Evolutionary conservation across 2,888 invertebrate species (phyloP).

Genomic region (Clostera curtula): DNA sequence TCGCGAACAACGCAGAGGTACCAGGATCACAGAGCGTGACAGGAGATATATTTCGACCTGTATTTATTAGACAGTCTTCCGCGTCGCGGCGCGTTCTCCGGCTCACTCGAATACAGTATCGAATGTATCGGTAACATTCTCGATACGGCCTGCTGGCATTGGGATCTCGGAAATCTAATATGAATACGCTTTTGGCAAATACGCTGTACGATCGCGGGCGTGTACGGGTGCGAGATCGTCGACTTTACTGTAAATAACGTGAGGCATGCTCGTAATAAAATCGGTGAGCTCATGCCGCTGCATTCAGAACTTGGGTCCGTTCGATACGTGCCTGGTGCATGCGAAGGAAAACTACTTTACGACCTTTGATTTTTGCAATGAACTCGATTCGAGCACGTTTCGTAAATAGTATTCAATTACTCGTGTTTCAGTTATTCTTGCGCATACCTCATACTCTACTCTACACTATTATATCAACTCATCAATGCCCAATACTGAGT

Average conservation of each 20-base stretch:
- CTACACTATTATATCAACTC: too few relatives aligned
- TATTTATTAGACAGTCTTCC: slow-evolving; percentile 68
- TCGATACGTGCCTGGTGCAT: slow-evolving; percentile 21
- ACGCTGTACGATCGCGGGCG: slow-evolving; percentile 40
- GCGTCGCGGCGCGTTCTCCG: slow-evolving; percentile 56
- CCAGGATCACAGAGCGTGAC: slow-evolving; percentile 54
- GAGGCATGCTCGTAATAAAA: slow-evolving; percentile 45
- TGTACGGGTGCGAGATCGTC: slow-evolving; percentile 42
- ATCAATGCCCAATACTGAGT: too few relatives aligned
- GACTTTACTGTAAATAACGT: slow-evolving; percentile 43
- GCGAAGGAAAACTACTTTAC: slow-evolving; percentile 32
- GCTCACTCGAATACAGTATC: slow-evolving; percentile 65
- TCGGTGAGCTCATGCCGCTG: slow-evolving; percentile 14
- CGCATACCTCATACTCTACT: too few relatives aligned
- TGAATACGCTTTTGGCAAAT: slow-evolving; percentile 69
- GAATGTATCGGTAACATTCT: slow-evolving; percentile 63
- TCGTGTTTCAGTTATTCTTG: too few relatives aligned
- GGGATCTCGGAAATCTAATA: slow-evolving; percentile 67
- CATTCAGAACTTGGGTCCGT: background rate
- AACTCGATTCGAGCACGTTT: too few relatives aligned
- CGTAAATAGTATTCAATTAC: too few relatives aligned
- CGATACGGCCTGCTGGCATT: slow-evolving; percentile 55
- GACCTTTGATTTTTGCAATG: slow-evolving; percentile 25
- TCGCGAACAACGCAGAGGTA: slow-evolving; percentile 56
- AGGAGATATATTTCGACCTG: slow-evolving; percentile 63